Conservation (phyloP, 2,888 invertebrate genomes). For the Campaea margaritaria region DNA sequence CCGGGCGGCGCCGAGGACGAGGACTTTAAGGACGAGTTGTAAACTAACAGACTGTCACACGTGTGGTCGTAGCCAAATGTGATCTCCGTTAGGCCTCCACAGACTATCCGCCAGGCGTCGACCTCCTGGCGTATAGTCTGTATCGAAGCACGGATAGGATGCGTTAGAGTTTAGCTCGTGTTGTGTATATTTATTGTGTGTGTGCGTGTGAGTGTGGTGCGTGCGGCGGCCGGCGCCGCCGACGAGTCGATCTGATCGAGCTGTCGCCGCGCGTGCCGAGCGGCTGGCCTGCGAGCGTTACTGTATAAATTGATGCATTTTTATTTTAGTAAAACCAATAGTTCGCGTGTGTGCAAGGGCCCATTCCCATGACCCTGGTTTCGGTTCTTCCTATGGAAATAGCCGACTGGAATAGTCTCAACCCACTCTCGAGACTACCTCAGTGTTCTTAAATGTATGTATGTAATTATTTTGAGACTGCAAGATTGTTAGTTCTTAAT, state of each 20-base stretch:
- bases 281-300: constrained; percentile 47
- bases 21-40: constrained; percentile 94
- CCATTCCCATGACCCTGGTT: constrained; percentile 54
- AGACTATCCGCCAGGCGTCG: constrained; percentile 48
- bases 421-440: constrained; percentile 70
- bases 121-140: constrained; percentile 50
- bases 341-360: constrained; percentile 54
- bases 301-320: constrained; percentile 79
- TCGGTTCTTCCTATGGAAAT: constrained; percentile 57
- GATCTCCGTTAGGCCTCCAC: constrained; percentile 66
- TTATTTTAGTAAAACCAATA: constrained; percentile 71
- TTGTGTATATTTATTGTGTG: constrained; percentile 80
- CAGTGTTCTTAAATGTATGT: constrained; percentile 75
- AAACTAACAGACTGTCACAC: constrained; percentile 72
- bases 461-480: constrained; percentile 83
- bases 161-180: constrained; percentile 65
- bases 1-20: constrained; percentile 90
- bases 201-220: constrained; percentile 50
- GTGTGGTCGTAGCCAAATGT: constrained; percentile 75
- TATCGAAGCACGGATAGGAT: constrained; percentile 60
- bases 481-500: constrained; percentile 83
- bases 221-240: constrained; percentile 57
- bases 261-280: constrained; percentile 49
- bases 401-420: constrained; percentile 56
- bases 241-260: constrained; percentile 59